These are phyloP conservation scores for Halocynthia aurantium DNA, from an alignment of 23 tunicate species.

Conservation along the genomic window DNA sequence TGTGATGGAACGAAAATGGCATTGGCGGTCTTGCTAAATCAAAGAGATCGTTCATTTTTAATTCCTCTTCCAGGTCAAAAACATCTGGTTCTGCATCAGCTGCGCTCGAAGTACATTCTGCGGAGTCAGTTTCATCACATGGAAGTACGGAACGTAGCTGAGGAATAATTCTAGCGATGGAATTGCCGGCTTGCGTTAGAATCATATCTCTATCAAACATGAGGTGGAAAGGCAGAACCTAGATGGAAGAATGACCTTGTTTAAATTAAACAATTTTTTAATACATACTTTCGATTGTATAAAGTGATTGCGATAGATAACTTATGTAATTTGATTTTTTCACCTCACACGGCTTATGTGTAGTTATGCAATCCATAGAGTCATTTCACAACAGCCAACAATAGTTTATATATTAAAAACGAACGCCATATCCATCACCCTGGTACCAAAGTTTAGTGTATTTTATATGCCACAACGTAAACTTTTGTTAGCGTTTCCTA, in stretches of 20 bases:
- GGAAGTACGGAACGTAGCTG: slow-evolving; percentile 38
- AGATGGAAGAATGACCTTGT: not conserved
- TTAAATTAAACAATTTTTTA: not conserved
- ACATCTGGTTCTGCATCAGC: slow-evolving; percentile 1
- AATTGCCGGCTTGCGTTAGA: slow-evolving; percentile 64
- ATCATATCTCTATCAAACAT: slow-evolving; percentile 85
- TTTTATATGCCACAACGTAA: not conserved
- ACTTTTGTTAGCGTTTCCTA: not conserved
- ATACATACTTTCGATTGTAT: too few species aligned
- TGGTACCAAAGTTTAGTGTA: not conserved
- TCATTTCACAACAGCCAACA: too few species aligned
- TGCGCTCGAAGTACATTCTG: not conserved
- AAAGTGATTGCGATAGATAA: too few species aligned
- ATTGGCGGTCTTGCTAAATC: slow-evolving; percentile 73
- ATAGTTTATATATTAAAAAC: too few species aligned
- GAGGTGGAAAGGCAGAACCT: slow-evolving; percentile 90
- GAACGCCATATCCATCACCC: too few species aligned
- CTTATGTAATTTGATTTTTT: too few species aligned
- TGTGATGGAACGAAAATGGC: slow-evolving; percentile 49
- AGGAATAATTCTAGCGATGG: slow-evolving; percentile 73
- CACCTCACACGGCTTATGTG: too few species aligned
- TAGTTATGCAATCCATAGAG: too few species aligned
- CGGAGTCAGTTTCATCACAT: slow-evolving; percentile 9
- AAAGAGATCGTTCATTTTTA: slow-evolving; percentile 53
- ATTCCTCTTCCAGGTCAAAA: slow-evolving; percentile 3